Evolutionary conservation across 2,888 invertebrate species (phyloP).

Genomic region (Baronia brevicornis): DNA sequence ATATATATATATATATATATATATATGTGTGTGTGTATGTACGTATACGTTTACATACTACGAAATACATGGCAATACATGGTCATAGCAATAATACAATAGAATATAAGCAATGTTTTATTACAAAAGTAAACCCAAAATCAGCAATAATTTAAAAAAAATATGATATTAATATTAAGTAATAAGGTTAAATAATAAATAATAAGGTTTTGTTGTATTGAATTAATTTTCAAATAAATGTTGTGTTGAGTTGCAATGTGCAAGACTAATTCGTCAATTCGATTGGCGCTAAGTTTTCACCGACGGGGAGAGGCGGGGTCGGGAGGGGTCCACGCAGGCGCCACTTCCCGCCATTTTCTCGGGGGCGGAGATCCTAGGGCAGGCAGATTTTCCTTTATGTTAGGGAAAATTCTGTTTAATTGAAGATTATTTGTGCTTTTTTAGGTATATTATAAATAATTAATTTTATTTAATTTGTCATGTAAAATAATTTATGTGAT

Average conservation of each 20-base stretch:
- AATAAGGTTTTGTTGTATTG: too few species aligned
- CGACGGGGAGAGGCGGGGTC: conserved; percentile 19
- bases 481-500: neutral
- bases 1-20: too few species aligned
- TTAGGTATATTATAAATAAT: neutral
- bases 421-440: neutral
- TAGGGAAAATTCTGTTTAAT: conserved; percentile 17
- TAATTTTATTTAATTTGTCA: neutral
- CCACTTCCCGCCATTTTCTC: conserved; percentile 61
- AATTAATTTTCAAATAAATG: conserved; percentile 18
- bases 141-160: too few species aligned
- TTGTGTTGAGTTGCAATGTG: conserved; percentile 26
- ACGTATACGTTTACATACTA: too few species aligned
- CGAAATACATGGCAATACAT: too few species aligned
- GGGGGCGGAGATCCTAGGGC: conserved; percentile 35
- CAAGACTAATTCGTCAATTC: conserved; percentile 52
- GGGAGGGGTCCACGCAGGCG: conserved; percentile 57
- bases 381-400: conserved; percentile 17
- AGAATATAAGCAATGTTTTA: too few species aligned
- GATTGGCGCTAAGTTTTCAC: conserved; percentile 57
- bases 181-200: too few species aligned
- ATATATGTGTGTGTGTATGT: too few species aligned
- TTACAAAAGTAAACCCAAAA: too few species aligned
- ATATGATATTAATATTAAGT: too few species aligned
- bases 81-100: too few species aligned